These are phyloP conservation scores for Catalaphyllia jardinei DNA, from an alignment of 64 coral and sea anemone genomes.

Conservation along the genomic window DNA sequence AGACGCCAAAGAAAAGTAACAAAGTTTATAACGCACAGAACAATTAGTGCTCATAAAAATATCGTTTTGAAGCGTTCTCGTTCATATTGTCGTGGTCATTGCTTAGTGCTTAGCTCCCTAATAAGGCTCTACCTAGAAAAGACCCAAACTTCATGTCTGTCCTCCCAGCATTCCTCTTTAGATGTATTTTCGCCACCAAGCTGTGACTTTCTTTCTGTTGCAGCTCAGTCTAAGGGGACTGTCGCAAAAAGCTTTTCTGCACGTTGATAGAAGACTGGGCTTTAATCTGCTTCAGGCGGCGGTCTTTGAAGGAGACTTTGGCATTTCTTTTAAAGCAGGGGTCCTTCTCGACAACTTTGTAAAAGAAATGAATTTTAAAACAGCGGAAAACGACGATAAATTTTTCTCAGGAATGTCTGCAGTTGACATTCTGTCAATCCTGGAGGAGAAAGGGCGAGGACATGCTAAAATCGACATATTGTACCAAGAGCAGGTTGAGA, in stretches of 20 bases:
- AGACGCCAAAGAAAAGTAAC: no score
- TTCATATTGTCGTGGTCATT: no score
- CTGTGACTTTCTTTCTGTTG: neutral
- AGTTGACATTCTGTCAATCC: neutral
- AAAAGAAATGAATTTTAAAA: neutral
- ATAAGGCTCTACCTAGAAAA: no score
- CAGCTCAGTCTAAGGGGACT: neutral
- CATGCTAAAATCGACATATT: neutral
- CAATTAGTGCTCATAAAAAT: no score
- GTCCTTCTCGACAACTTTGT: neutral
- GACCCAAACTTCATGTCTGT: no score
- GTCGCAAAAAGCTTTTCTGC: neutral
- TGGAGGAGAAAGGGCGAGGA: neutral
- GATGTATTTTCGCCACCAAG: no score
- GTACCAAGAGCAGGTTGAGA: neutral
- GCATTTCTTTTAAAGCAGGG: neutral
- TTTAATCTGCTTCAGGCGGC: conserved; percentile 1
- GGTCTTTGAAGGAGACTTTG: neutral
- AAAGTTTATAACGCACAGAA: no score
- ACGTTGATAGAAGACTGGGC: neutral
- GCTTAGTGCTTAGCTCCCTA: no score
- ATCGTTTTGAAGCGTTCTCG: no score
- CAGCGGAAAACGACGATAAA: neutral
- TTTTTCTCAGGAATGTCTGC: neutral
- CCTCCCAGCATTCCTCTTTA: no score